Evolutionary conservation across 2,888 invertebrate species (phyloP).

Genomic region (Amiota mariae): DNA sequence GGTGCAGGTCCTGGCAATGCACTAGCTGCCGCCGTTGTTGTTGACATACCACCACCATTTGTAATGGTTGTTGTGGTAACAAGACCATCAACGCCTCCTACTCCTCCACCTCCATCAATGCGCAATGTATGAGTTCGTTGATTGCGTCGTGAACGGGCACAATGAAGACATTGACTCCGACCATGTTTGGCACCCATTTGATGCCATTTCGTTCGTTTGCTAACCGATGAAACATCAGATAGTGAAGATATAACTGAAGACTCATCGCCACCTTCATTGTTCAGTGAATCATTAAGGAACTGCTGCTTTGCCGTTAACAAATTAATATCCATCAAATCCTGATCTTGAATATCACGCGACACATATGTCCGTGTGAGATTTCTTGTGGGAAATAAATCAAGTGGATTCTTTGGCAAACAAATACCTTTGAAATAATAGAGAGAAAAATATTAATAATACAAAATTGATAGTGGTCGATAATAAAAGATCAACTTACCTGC

Average conservation of each 20-base stretch:
- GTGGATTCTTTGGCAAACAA: constrained; percentile 72
- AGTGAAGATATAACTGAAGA: constrained; percentile 72
- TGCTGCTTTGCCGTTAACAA: constrained; percentile 67
- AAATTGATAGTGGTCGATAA: background rate
- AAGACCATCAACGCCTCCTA: constrained; percentile 33
- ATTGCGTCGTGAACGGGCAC: constrained; percentile 68
- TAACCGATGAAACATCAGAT: constrained; percentile 73
- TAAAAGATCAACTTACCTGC: constrained; percentile 56
- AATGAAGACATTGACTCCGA: constrained; percentile 69
- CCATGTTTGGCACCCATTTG: constrained; percentile 67
- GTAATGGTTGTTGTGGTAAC: constrained; percentile 22
- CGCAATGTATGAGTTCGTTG: constrained; percentile 47
- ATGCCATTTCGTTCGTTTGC: constrained; percentile 70
- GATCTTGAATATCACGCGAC: constrained; percentile 71
- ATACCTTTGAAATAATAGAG: constrained; percentile 58
- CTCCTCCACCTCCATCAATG: constrained; percentile 51
- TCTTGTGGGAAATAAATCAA: constrained; percentile 71
- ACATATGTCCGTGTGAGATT: constrained; percentile 71
- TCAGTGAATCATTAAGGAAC: constrained; percentile 70
- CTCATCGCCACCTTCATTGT: constrained; percentile 71
- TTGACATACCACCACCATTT: constrained; percentile 31
- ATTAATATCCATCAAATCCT: constrained; percentile 69
- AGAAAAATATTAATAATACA: constrained; percentile 3
- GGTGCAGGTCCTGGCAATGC: constrained; percentile 37
- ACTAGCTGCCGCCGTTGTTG: constrained; percentile 33